Evolutionary conservation across 2,113 vertebrate genomes (phyloP).

Genomic region (Petroica traversi): DNA sequence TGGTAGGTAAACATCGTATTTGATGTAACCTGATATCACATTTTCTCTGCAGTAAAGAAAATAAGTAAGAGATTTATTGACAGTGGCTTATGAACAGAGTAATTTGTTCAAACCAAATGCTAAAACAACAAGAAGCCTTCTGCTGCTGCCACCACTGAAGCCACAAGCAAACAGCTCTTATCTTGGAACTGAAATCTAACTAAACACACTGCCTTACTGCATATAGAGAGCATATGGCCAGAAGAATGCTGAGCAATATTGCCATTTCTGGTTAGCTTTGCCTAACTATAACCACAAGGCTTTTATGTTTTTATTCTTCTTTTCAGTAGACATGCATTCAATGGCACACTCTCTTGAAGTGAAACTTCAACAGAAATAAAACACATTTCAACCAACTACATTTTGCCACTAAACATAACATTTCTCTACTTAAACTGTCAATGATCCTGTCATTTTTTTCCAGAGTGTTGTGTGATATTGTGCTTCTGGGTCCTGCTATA

Average conservation of each 20-base stretch:
- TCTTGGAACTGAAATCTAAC: conserved; percentile 48
- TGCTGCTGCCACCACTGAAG: not conserved
- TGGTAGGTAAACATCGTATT: not conserved
- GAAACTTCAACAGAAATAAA: conserved; percentile 63
- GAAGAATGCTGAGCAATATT: conserved; percentile 16
- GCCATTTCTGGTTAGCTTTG: conserved; percentile 32
- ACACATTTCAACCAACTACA: conserved; percentile 51
- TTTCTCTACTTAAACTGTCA: conserved; percentile 50
- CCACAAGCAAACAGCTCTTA: not conserved
- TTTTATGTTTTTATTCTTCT: conserved; percentile 49
- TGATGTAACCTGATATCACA: not conserved
- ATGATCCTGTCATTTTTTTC: conserved; percentile 50
- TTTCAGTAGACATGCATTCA: conserved; percentile 53
- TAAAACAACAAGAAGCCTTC: not conserved
- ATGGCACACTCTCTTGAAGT: not conserved
- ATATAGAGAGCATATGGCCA: not conserved
- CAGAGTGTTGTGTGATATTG: conserved; percentile 48
- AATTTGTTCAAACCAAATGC: conserved; percentile 31
- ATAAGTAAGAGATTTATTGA: not conserved
- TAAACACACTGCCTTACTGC: conserved; percentile 13
- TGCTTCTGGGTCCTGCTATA: conserved; percentile 49
- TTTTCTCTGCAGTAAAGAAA: not conserved
- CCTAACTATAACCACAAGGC: conserved; percentile 12
- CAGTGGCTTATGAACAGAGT: not conserved
- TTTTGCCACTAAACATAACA: conserved; percentile 38